Conservation (phyloP, 2,113 vertebrate genomes). For the Psittacara wagleri region DNA sequence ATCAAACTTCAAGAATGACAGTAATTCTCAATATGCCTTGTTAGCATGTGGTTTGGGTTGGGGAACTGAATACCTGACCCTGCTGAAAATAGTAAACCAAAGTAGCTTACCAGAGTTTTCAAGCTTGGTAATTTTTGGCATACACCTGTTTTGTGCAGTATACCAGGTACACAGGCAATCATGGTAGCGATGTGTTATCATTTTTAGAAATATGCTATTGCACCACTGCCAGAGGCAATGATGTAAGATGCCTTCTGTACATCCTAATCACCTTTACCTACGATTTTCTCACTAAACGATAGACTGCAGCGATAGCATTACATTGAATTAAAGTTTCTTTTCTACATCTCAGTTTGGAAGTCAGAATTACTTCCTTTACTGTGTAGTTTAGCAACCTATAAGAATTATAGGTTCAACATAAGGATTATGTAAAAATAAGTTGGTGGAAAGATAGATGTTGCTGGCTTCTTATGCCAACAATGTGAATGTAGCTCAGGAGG, state of each 20-base stretch:
- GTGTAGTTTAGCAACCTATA: not conserved
- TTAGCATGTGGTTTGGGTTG: not conserved
- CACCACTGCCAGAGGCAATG: not conserved
- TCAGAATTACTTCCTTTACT: not conserved
- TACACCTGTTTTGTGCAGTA: not conserved
- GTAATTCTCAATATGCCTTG: not conserved
- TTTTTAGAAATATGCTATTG: not conserved
- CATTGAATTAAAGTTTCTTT: not conserved
- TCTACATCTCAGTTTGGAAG: not conserved
- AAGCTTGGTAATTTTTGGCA: not conserved
- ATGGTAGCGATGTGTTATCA: not conserved
- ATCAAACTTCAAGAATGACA: not conserved
- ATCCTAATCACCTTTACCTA: not conserved
- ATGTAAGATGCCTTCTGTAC: not conserved
- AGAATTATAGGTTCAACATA: not conserved
- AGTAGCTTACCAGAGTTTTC: not conserved
- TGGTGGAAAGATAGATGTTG: not conserved
- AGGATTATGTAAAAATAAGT: not conserved
- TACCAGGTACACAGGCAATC: not conserved
- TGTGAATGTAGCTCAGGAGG: not conserved
- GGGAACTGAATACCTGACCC: not conserved
- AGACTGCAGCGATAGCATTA: not conserved
- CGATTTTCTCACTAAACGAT: not conserved
- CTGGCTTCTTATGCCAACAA: not conserved
- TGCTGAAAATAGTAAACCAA: not conserved